A percentile compares a stretch with the other conserved stretches of the same genome.
Evolutionary conservation across 2,113 vertebrate genomes (phyloP).

Genomic region (Hiodon tergisus): DNA sequence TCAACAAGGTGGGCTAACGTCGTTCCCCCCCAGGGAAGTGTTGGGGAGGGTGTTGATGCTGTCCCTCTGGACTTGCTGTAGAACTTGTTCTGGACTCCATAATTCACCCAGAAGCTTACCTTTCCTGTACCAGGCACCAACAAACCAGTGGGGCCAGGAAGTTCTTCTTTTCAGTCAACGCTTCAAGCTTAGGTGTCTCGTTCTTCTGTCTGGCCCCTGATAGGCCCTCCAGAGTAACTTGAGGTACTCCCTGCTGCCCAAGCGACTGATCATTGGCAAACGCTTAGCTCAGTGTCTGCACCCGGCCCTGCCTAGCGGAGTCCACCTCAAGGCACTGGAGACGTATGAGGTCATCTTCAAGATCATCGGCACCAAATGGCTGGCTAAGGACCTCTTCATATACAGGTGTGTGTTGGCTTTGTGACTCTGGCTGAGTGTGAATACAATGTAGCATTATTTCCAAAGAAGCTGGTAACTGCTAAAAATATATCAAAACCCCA

Average conservation of each 20-base stretch:
- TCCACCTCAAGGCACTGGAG: constrained; percentile 93
- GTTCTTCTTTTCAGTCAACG: neutral
- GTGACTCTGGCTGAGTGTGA: constrained; percentile 3
- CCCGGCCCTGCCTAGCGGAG: constrained; percentile 90
- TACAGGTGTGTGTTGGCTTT: constrained; percentile 68
- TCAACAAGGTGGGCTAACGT: constrained; percentile 80
- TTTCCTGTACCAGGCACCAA: no score
- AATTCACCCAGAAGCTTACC: no score
- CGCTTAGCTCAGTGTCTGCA: constrained; percentile 91
- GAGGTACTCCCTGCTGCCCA: constrained; percentile 85
- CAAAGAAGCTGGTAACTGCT: no score
- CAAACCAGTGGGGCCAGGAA: neutral
- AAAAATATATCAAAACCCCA: no score
- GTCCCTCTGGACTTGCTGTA: no score
- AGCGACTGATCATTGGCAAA: constrained; percentile 87
- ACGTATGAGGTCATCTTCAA: constrained; percentile 97
- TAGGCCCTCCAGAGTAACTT: constrained; percentile 97
- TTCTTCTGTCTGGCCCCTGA: constrained; percentile 9
- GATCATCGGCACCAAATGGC: constrained; percentile 91
- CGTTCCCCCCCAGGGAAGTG: neutral
- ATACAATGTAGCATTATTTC: neutral
- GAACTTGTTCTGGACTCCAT: no score
- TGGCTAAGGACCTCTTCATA: constrained; percentile 84
- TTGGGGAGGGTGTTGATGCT: no score
- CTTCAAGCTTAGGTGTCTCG: neutral